Evolutionary conservation across 1,140 invertebrate species (phyloP), one percentile per base, ranked within the genome.

Genomic region (Aplysia californica): DNA sequence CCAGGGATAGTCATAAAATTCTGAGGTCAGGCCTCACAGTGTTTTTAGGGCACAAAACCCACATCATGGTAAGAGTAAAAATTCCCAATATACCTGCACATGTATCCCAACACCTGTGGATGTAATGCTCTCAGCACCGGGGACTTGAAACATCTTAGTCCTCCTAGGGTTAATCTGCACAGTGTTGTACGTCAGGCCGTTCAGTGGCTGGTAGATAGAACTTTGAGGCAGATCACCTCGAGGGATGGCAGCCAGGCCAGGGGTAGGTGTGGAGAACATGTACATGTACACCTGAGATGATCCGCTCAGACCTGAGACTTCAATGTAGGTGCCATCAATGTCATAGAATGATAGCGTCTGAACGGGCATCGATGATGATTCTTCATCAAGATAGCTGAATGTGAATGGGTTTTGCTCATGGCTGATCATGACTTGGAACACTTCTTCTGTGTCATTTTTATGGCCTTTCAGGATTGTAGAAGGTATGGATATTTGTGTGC

Each of bases 321-420:
- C n/a, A 20, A 86, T 79, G 26, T 79, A 44, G 3, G 61, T 68
- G 50, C 85, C 85, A 55, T 79, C 64, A 18, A 71, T 65, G 23
- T 79, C 66, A 55, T 83, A 79, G 69, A 87, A 85, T 61, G 77
- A 80, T 26, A 84, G 65, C 0, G 74, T 74, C 5, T 82, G 41
- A 0, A 84, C 78, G n/a, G 72, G 75, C 20, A 85, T 82, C 39
- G 75, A 81, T 1, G 83, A 41, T 20, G 72, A 35, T 0, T 70
- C 35, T 29, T 75, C 23, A 0, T 26, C 64, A 26, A 38, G 64
- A 69, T 73, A 82, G 29, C 82, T 83, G 79, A 79, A 86, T n/a
- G 84, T 81, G 66, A 73, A 86, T 18, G 82, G 83, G 68, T 83
- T 86, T 20, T 77, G 50, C 18, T 69, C 38, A 55, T 78, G 41